phyloP scores from a whole-genome alignment of 23 tunicate species.

The Trididemnum clinides region DNA sequence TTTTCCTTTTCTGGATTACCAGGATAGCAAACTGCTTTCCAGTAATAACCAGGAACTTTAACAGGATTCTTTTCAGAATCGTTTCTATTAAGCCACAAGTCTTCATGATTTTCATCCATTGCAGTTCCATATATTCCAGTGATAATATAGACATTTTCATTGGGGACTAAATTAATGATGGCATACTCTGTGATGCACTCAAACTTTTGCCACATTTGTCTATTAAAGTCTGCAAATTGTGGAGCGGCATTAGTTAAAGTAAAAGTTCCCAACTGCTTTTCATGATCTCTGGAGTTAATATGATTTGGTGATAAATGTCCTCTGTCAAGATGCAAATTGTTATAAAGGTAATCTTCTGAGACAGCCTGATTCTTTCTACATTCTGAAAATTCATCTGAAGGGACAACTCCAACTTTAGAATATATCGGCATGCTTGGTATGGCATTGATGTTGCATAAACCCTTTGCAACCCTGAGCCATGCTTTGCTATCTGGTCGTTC shows the following conservation, averaged over 20 bases:
- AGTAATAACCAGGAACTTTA: slow-evolving; percentile 77
- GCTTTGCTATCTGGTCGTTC: slow-evolving; percentile 46
- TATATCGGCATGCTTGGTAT: slow-evolving; percentile 16
- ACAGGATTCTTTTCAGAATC: slow-evolving; percentile 52
- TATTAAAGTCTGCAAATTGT: slow-evolving; percentile 71
- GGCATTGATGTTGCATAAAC: slow-evolving; percentile 39
- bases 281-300: slow-evolving; percentile 67
- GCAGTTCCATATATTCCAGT: slow-evolving; percentile 82
- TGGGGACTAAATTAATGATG: slow-evolving; percentile 47
- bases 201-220: slow-evolving; percentile 63
- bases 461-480: slow-evolving; percentile 68
- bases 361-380: slow-evolving; percentile 69
- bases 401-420: slow-evolving; percentile 48
- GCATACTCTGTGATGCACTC: slow-evolving; percentile 70
- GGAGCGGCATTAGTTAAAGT: slow-evolving; percentile 98
- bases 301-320: slow-evolving; percentile 89
- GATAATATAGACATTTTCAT: slow-evolving; percentile 61
- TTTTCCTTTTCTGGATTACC: slow-evolving; percentile 41
- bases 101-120: slow-evolving; percentile 38
- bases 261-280: slow-evolving; percentile 76
- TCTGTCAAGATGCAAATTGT: slow-evolving; percentile 56
- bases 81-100: slow-evolving; percentile 48
- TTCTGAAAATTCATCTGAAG: neutral
- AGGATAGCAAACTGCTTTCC: slow-evolving; percentile 98
- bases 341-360: slow-evolving; percentile 58